Evolutionary conservation across 2,113 vertebrate species (phyloP), one percentile per base, ranked within the genome.

Genomic region (Chaenogobius annularis): DNA sequence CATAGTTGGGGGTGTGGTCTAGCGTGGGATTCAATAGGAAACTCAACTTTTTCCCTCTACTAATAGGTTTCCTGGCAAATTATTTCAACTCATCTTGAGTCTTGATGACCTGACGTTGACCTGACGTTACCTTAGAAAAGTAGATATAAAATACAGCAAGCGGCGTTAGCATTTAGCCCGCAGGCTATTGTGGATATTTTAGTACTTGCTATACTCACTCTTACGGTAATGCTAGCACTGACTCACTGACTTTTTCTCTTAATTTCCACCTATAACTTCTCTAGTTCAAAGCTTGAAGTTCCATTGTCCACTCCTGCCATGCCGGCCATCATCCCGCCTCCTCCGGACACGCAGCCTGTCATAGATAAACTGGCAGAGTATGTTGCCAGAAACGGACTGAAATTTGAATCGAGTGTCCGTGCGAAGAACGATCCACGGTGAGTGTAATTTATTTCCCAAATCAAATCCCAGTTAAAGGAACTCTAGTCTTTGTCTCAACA

Each of bases 361-460:
- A 99, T 99, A 61, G 98, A 99, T 93, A 99, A 99, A 82, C 89
- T 99, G 70, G 98, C 98, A 0, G 96, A 97, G 61, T 99, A 99
- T 0, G 98, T 98, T 48, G 96, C 95, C 15, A 92, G 97, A 70
- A 99, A 99, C 2, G 98, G 98, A 19, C 82, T 96, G 35, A 98
- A 97, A 87, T 99, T 99, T 73, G 97, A 99, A 93, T 93, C 94
- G 67, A 97, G 98, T 1, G 98, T 99, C 47, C 95, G 95, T 74
- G 96, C 96, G 88, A 99, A 99, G 92, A 99, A 97, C 8, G 98
- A 99, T 82, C 94, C 94, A 3, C 93, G 98, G 98, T 99, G 82
- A 94, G 93, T 75, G 92, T 92, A 81, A 74, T 78, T 54, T 58
- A 13, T 72, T 19, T 7, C 37, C 56, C 22, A 13, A 22, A 22